Conservation (phyloP, 2,797 vertebrate genomes). For the Spinibarbus caldwelli region DNA sequence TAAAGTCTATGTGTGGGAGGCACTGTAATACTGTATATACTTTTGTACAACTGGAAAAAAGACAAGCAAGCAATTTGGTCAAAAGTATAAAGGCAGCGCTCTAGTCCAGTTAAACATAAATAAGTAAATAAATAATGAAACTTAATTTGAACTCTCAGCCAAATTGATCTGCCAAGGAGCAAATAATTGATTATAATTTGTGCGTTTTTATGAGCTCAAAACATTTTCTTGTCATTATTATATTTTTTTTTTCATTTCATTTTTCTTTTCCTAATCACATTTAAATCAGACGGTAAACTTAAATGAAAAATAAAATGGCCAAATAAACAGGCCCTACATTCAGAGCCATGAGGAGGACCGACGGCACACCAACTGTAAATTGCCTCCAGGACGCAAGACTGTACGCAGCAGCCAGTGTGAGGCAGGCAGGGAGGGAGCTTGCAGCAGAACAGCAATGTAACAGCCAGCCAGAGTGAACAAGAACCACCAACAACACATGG, state of each 20-base stretch:
- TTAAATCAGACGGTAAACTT: not conserved
- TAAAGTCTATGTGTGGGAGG: no score
- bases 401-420: not conserved
- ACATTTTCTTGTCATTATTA: not conserved
- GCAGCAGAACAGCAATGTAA: not conserved
- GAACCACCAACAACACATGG: not conserved
- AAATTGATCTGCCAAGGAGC: no score
- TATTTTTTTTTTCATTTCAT: no score
- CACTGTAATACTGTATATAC: not conserved
- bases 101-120: not conserved
- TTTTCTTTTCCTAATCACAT: not conserved
- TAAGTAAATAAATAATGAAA: not conserved
- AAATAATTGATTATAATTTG: not conserved
- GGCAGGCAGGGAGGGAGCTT: slow-evolving; percentile 7
- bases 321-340: not conserved
- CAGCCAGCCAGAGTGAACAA: not conserved
- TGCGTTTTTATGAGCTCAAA: not conserved
- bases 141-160: not conserved
- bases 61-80: not conserved
- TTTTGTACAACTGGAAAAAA: not conserved
- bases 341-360: not conserved
- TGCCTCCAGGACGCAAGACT: not conserved
- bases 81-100: not conserved
- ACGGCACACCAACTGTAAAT: not conserved
- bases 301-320: not conserved